phyloP scores from a whole-genome alignment of 2,888 invertebrate species.

The Salticus scenicus region DNA sequence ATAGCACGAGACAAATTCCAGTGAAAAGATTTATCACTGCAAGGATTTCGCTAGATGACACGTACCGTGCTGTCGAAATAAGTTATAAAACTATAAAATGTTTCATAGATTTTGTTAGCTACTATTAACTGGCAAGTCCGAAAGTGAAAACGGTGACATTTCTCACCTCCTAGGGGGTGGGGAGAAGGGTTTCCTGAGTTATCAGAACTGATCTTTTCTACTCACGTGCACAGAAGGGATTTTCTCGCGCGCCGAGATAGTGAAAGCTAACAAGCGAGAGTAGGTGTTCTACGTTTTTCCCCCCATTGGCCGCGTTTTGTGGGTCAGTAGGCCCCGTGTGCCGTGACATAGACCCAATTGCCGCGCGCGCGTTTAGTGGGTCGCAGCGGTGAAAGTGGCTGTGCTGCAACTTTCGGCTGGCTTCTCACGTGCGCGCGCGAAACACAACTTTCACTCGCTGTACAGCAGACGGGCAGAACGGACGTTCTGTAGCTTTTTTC shows the following conservation, averaged over 20 bases:
- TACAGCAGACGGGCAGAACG: slow-evolving; percentile 3
- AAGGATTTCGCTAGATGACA: no score
- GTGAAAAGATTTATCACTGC: no score
- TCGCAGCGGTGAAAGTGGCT: slow-evolving; percentile 64
- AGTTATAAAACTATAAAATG: no score
- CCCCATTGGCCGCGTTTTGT: slow-evolving; percentile 57
- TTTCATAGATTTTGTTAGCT: no score
- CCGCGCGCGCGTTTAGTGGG: slow-evolving; percentile 59
- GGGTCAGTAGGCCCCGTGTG: slow-evolving; percentile 65
- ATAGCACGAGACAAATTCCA: no score
- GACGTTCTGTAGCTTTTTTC: neutral
- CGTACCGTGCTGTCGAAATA: no score
- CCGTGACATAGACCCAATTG: slow-evolving; percentile 68
- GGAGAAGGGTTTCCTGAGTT: no score
- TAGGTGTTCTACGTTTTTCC: neutral
- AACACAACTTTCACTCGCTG: neutral
- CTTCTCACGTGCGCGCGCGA: slow-evolving; percentile 49
- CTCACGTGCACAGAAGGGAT: no score
- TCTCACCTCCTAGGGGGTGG: no score
- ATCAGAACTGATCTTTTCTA: no score
- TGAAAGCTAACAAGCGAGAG: neutral
- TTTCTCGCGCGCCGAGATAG: neutral
- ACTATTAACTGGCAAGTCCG: no score
- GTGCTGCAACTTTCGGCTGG: slow-evolving; percentile 38
- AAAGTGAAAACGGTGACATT: no score